Base-by-base conservation (phyloP, 2,113 vertebrate genomes). In the Vulpes vulpes region DNA sequence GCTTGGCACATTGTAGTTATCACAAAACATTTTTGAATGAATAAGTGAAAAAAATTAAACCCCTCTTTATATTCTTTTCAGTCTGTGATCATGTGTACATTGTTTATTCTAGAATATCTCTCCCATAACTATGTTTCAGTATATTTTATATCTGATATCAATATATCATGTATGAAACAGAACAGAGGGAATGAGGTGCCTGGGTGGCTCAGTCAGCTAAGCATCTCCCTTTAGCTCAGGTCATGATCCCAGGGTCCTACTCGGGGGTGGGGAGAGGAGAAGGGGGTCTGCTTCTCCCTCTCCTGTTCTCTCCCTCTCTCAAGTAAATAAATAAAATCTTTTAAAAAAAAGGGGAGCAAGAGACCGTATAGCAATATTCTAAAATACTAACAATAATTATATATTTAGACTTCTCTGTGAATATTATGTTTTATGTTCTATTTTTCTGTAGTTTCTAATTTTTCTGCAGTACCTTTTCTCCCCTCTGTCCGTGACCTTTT, bases 391-490 rank as follows among this genome's bases (percentile, higher is more conserved):
- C 8, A n/a, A 6, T 83, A 80, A 59, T 83, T 71, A 74, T 83
- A 10, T 86, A 86, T 78, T 85, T 85, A 35, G 59, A 69, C 8
- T 85, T 89, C 30, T 69, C n/a, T 32, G 17, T 69, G 16, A 91
- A 86, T 62, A 80, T 91, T 51, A 53, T 32, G 35, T 79, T 91
- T 73, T 78, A 38, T 59, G n/a, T 65, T 76, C 35, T 53, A 38
- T 69, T 86, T 94, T 91, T 65, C 69, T 86, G 10, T 95, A 38
- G 17, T 71, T 86, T 85, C 62, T 91, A 25, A 8, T 62, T 91
- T 95, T 69, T 79, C 27, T 62, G 23, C 10, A 71, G 14, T 35
- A 35, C 11, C 55, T 84, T 89, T 90, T 15, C 4, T 16, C 2
- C 1, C 16, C n/a, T 62, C n/a, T 73, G 38, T 32, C n/a, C 64